Base-by-base conservation (phyloP, 2,113 vertebrate genomes). In the Chaenogobius annularis region DNA sequence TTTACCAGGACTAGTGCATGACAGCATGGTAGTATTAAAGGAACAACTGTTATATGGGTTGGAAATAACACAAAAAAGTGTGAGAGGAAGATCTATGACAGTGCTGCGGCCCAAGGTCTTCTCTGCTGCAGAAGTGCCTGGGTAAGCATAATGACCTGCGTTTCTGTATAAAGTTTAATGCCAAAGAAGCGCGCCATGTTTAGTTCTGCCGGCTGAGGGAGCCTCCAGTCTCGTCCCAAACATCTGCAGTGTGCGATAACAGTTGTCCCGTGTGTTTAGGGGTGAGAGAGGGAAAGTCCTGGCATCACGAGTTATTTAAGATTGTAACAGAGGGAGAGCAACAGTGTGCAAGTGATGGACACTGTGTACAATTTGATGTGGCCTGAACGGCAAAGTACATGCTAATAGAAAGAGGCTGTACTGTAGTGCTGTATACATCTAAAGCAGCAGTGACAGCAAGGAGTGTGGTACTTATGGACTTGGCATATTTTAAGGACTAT, bases 211-310 rank as follows among this genome's bases (percentile, higher is more conserved):
- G 82, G 84, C 79, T 59, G 67, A 63, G 65, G 85, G 83, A 83
- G 80, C 75, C 62, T 85, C 86, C 50, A 66, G 70, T 67, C 56
- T 69, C 73, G 52, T 44, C 64, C 40, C 66, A 85, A 86, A 83
- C 84, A 84, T 87, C 87, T 92, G 91, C 83, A 87, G 71, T 69
- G 68, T 73, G 72, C 77, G 92, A 93, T 92, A 94, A 92, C 85
- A 67, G 78, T 86, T 65, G 76, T 84, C 85, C 72, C 73, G 58
- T 62, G 26, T 88, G 77, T 84, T 77, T 54, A 73, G 67, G 75
- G 76, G 48, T 70, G 76, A 56, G 76, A 46, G 44, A 12, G 67
- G 70, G 80, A 52, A 74, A 79, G 78, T 76, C 68, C 68, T 68
- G 70, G 77, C 78, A 75, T 52, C 3, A 76, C 3, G 8, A 74